Conservation (phyloP, 1,140 invertebrate genomes). For the Ceratina australensis region DNA sequence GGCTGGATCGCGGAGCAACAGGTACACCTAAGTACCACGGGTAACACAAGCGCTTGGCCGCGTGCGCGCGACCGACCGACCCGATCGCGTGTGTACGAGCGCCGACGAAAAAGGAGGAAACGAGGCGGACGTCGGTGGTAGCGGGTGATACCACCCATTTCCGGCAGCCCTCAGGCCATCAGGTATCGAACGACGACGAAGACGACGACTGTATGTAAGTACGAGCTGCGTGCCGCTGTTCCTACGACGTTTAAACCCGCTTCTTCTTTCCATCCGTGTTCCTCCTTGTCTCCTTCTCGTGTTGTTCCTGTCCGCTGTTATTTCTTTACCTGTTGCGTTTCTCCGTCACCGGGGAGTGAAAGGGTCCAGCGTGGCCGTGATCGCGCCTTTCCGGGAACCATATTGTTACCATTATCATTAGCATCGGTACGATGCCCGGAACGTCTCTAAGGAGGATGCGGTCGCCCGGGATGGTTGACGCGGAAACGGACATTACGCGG, state of each 20-base stretch:
- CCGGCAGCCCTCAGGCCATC: conserved; percentile 63
- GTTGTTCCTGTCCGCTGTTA: neutral
- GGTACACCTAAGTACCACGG: neutral
- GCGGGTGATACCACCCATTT: conserved; percentile 74
- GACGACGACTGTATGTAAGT: neutral
- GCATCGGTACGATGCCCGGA: conserved; percentile 37
- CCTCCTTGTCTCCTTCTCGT: neutral
- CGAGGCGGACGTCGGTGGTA: conserved; percentile 64
- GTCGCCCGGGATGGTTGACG: conserved; percentile 32
- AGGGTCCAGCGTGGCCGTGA: conserved; percentile 32
- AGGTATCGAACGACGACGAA: conserved; percentile 16
- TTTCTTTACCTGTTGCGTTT: neutral
- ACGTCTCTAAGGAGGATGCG: conserved; percentile 27
- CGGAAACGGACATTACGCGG: conserved; percentile 57
- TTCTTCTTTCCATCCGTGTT: neutral
- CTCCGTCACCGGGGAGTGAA: neutral
- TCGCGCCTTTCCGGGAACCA: conserved; percentile 56
- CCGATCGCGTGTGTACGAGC: conserved; percentile 58
- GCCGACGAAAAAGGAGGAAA: conserved; percentile 64
- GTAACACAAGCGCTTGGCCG: neutral
- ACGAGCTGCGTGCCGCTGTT: conserved; percentile 7
- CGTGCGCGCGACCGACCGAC: conserved; percentile 34
- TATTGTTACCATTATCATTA: conserved; percentile 67
- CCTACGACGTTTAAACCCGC: neutral
- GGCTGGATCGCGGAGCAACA: conserved; percentile 29